Evolutionary conservation across 2,888 invertebrate species (phyloP).

Genomic region (Theodoxus fluviatilis): DNA sequence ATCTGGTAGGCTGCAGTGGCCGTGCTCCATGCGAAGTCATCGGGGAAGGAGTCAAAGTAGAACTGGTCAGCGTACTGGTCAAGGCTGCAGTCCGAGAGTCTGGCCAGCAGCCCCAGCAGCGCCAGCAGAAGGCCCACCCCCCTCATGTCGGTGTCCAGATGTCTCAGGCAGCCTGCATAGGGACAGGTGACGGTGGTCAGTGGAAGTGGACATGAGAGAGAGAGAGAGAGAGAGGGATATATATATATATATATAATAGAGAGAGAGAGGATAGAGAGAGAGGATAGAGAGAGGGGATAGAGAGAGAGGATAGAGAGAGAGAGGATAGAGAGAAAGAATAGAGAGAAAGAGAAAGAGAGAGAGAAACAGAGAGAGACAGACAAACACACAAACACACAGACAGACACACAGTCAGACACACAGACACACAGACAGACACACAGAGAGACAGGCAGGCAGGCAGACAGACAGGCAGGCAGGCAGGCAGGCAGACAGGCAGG

Average conservation of each 20-base stretch:
- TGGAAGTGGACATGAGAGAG: not conserved
- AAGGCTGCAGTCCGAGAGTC: too few species aligned
- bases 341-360: constrained; percentile 2
- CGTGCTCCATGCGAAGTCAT: too few species aligned
- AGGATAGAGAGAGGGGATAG: not conserved
- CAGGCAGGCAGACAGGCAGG: not conserved
- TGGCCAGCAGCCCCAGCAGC: too few species aligned
- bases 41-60: too few species aligned
- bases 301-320: not conserved
- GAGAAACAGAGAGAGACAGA: constrained; percentile 8
- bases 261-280: not conserved
- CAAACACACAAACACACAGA: not conserved
- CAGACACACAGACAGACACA: not conserved
- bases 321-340: constrained; percentile 5
- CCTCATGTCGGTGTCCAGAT: too few species aligned
- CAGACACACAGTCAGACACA: not conserved
- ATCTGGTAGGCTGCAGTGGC: too few species aligned
- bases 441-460: too few species aligned
- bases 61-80: too few species aligned
- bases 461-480: not conserved
- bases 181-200: not conserved
- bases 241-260: too few species aligned
- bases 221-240: not conserved
- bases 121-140: too few species aligned
- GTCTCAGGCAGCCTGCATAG: too few species aligned